Evolutionary conservation across 2,113 vertebrate species (phyloP).

Genomic region (Protobothrops flavoviridis): DNA sequence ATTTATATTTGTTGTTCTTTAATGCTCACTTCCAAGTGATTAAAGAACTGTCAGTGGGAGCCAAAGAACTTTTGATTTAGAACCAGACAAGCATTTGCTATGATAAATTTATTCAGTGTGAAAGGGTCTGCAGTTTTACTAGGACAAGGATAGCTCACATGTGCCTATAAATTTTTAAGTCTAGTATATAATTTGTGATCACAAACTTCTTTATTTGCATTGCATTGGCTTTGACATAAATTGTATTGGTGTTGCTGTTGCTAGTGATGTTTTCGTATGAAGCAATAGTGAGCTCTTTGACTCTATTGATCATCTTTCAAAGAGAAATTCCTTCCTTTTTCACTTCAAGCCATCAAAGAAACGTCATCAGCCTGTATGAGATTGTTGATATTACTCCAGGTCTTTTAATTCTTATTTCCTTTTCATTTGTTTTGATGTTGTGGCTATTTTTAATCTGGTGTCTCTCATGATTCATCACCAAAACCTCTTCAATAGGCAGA

Average conservation of each 20-base stretch:
- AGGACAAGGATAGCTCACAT: not conserved
- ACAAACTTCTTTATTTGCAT: not conserved
- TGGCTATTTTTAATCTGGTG: not conserved
- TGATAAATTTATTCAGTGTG: not conserved
- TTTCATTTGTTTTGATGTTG: not conserved
- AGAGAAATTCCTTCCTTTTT: not conserved
- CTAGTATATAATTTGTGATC: not conserved
- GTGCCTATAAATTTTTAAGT: not conserved
- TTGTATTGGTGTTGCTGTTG: not conserved
- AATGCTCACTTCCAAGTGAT: not conserved
- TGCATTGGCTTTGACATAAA: not conserved
- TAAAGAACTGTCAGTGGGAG: not conserved
- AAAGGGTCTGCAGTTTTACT: not conserved
- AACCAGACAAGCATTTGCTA: not conserved
- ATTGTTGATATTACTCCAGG: not conserved
- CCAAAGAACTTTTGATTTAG: not conserved
- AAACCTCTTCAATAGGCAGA: not conserved
- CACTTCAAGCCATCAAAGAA: not conserved
- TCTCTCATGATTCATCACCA: not conserved
- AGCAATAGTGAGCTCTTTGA: not conserved
- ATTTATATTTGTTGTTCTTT: not conserved
- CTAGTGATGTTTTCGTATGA: not conserved
- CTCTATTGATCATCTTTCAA: not conserved
- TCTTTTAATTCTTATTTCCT: not conserved
- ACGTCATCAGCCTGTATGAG: not conserved